These are phyloP conservation scores for Macrobrachium rosenbergii DNA, from an alignment of 1,140 invertebrate species.

Conservation along the genomic window DNA sequence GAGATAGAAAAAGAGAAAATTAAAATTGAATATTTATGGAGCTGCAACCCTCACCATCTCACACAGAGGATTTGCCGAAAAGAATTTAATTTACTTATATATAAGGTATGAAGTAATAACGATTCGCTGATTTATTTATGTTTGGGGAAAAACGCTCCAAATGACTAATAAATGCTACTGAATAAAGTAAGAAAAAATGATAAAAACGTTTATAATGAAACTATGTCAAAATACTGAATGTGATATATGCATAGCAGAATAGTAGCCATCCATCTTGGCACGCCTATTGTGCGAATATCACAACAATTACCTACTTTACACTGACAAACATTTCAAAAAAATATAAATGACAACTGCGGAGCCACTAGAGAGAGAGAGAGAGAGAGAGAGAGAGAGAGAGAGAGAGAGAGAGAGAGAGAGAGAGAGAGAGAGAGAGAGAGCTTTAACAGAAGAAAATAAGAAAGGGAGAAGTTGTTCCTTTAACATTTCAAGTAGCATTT, in stretches of 20 bases:
- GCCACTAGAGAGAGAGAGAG: slow-evolving; percentile 24
- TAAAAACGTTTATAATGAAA: too few relatives aligned
- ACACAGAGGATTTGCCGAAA: too few relatives aligned
- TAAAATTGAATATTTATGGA: neutral
- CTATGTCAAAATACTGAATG: too few relatives aligned
- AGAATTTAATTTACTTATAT: too few relatives aligned
- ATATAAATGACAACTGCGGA: neutral
- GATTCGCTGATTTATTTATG: too few relatives aligned
- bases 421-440: slow-evolving; percentile 21
- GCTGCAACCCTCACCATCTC: too few relatives aligned
- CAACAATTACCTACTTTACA: neutral
- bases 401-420: slow-evolving; percentile 49
- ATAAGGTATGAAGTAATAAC: too few relatives aligned
- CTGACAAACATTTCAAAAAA: neutral
- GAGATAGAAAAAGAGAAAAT: neutral
- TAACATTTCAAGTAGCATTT: too few relatives aligned
- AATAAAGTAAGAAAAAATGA: too few relatives aligned
- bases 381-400: slow-evolving; percentile 52
- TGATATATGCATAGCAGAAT: neutral
- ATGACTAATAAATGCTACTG: too few relatives aligned
- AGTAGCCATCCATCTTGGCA: neutral
- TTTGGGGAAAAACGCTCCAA: too few relatives aligned
- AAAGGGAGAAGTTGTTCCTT: neutral
- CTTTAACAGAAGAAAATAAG: neutral
- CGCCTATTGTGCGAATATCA: too few relatives aligned